A percentile compares a stretch with the other conserved stretches of the same genome.
These are phyloP conservation scores for Cephus pygmeus DNA, from an alignment of 2,888 invertebrate genomes.

Conservation along the genomic window DNA sequence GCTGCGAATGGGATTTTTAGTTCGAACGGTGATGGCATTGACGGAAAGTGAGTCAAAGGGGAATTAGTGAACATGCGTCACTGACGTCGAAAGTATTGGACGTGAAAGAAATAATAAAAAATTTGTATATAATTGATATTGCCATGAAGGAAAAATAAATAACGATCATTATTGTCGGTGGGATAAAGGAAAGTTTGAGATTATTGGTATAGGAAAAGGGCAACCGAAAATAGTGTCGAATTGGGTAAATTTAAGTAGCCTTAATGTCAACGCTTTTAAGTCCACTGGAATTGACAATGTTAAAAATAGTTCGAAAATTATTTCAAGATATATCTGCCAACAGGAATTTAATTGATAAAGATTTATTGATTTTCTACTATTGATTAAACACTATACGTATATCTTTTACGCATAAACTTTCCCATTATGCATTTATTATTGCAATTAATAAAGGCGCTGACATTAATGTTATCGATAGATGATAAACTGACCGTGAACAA, in stretches of 20 bases:
- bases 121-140: conserved; percentile 64
- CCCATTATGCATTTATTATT: not conserved
- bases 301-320: not conserved
- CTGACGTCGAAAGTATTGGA: conserved; percentile 31
- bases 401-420: not conserved
- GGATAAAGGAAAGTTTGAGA: not conserved
- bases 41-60: not conserved
- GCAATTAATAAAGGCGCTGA: not conserved
- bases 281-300: not conserved
- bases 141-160: conserved; percentile 49
- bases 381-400: not conserved
- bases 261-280: not conserved
- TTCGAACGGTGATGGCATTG: not conserved
- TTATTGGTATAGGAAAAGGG: not conserved
- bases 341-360: not conserved
- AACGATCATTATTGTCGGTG: conserved; percentile 41
- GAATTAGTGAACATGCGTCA: not conserved
- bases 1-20: not conserved
- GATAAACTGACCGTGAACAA: not conserved
- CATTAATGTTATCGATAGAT: not conserved
- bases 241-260: not conserved
- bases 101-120: conserved; percentile 47
- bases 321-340: not conserved
- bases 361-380: not conserved
- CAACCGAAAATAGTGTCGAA: not conserved